Evolutionary conservation across 2,888 invertebrate species (phyloP).

Genomic region (Plagodis pulveraria): DNA sequence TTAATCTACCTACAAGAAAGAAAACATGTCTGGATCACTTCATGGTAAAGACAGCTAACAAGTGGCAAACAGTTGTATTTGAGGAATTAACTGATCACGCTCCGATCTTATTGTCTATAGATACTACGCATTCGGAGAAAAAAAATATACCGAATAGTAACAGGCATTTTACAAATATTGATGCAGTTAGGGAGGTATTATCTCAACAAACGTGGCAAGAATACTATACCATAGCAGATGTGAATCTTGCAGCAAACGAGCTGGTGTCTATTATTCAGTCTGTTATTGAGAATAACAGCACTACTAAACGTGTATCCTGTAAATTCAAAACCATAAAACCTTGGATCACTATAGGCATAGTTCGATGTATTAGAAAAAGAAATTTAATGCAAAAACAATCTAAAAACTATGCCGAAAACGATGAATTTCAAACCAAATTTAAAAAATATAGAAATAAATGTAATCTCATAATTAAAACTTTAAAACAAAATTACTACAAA

Average conservation of each 20-base stretch:
- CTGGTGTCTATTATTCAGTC: background rate
- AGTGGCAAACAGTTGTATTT: slow-evolving; percentile 3
- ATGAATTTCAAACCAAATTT: background rate
- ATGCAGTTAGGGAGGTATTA: background rate
- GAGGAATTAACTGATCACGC: background rate
- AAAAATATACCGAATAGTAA: background rate
- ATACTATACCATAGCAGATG: background rate
- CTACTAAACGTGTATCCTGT: background rate
- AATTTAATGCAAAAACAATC: background rate
- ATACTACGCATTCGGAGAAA: background rate
- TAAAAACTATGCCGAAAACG: background rate
- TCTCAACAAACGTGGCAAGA: slow-evolving; percentile 2
- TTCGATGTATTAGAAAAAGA: background rate
- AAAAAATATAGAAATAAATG: background rate
- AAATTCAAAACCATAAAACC: background rate
- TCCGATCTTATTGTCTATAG: background rate
- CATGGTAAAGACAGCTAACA: background rate
- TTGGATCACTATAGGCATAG: background rate
- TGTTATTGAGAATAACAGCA: background rate
- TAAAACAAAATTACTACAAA: slow-evolving; percentile 5
- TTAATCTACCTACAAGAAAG: background rate
- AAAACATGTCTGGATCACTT: background rate
- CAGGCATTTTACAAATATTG: background rate
- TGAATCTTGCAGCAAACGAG: background rate
- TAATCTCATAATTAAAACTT: background rate